phyloP scores from a whole-genome alignment of 2,888 invertebrate species.

The Tetranychus truncatus region DNA sequence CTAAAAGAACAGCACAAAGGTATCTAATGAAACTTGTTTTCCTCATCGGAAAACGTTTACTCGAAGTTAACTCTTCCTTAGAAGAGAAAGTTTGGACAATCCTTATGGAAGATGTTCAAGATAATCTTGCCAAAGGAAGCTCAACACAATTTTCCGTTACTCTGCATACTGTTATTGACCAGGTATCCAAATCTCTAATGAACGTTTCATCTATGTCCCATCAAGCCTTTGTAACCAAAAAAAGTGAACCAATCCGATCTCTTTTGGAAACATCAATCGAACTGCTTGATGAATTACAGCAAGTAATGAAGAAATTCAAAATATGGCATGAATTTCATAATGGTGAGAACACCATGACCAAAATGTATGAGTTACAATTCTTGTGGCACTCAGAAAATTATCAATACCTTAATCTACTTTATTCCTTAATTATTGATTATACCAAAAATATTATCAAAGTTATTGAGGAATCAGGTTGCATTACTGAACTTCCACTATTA shows the following conservation, averaged over 20 bases:
- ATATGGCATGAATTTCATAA: conserved; percentile 8
- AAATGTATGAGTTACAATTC: conserved; percentile 1
- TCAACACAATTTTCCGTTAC: conserved; percentile 7
- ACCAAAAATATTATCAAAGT: conserved; percentile 4
- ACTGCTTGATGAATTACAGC: not conserved
- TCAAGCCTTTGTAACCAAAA: not conserved
- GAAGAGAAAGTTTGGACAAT: not conserved
- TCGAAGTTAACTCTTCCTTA: conserved; percentile 2
- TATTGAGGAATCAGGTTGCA: not conserved
- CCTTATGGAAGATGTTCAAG: not conserved
- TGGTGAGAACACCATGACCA: conserved; percentile 6
- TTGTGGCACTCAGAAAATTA: conserved; percentile 4
- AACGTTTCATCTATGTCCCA: conserved; percentile 7
- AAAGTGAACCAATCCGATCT: not conserved
- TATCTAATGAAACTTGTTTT: not conserved
- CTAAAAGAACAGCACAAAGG: not conserved
- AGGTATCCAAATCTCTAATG: conserved; percentile 4
- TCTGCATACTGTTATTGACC: conserved; percentile 1
- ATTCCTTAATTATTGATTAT: conserved; percentile 4
- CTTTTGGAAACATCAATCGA: not conserved
- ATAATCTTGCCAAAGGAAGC: conserved; percentile 6
- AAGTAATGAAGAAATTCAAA: not conserved
- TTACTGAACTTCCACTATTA: not conserved
- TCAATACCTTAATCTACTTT: not conserved
- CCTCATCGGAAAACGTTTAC: not conserved